Percentiles rank a stretch among this genome's conserved stretches.
Evolutionary conservation across 2,888 invertebrate genomes (phyloP).

Genomic region (Siphlonurus alternatus): DNA sequence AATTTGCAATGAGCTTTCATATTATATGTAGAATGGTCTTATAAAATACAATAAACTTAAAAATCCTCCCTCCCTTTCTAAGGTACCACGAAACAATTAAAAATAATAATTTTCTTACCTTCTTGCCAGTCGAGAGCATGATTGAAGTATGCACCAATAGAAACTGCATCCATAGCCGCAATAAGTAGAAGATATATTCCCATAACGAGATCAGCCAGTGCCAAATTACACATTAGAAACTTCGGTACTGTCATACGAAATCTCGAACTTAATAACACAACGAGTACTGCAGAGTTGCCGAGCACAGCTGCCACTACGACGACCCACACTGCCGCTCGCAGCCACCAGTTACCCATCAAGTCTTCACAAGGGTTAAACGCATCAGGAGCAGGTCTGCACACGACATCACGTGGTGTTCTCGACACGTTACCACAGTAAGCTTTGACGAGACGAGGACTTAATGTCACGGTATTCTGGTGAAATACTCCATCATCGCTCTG

Average conservation of each 20-base stretch:
- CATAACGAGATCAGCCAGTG: conserved; percentile 48
- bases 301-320: conserved; percentile 39
- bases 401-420: conserved; percentile 21
- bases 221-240: conserved; percentile 49
- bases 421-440: conserved; percentile 16
- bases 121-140: conserved; percentile 52
- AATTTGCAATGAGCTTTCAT: too few species aligned
- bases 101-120: conserved; percentile 24
- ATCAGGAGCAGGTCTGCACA: conserved; percentile 37
- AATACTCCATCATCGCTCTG: conserved; percentile 14
- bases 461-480: conserved; percentile 14
- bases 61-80: too few species aligned
- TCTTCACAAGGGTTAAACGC: conserved; percentile 48
- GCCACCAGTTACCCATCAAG: conserved; percentile 38
- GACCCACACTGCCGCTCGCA: conserved; percentile 42
- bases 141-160: conserved; percentile 46
- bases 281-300: conserved; percentile 44
- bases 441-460: conserved; percentile 22
- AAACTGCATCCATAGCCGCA: conserved; percentile 42
- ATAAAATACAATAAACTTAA: too few species aligned
- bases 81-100: too few species aligned
- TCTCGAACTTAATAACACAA: conserved; percentile 30
- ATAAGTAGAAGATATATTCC: conserved; percentile 42
- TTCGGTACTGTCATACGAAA: conserved; percentile 33
- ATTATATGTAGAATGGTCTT: too few species aligned